phyloP scores from a whole-genome alignment of 2,888 invertebrate species.

The Tromatobia lineatoria region DNA sequence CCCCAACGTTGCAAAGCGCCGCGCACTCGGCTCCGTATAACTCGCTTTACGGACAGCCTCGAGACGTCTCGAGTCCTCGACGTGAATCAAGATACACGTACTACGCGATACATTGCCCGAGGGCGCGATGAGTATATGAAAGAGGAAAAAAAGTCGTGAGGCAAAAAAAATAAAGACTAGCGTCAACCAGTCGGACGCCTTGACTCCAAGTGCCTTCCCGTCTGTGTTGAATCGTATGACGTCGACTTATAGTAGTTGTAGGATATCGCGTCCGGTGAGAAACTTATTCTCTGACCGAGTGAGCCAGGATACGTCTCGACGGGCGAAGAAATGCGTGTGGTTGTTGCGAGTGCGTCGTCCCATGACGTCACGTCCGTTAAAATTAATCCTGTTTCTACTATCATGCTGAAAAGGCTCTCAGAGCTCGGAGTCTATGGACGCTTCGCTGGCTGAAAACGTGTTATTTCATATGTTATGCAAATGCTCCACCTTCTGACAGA shows the following conservation, averaged over 20 bases:
- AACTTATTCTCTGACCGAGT: slow-evolving; percentile 24
- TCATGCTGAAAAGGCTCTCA: background rate
- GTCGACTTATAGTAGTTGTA: background rate
- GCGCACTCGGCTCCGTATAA: background rate
- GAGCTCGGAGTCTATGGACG: background rate
- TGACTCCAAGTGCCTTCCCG: background rate
- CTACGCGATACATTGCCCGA: background rate
- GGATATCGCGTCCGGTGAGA: slow-evolving; percentile 45
- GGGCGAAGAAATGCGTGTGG: slow-evolving; percentile 32
- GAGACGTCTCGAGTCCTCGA: slow-evolving; percentile 51
- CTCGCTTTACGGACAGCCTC: slow-evolving; percentile 19
- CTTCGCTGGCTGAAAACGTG: slow-evolving; percentile 28
- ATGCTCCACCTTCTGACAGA: background rate
- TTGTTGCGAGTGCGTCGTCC: slow-evolving; percentile 44
- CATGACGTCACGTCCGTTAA: slow-evolving; percentile 60
- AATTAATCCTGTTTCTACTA: slow-evolving; percentile 36
- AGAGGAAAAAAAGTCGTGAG: slow-evolving; percentile 9
- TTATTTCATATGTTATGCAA: slow-evolving; percentile 55
- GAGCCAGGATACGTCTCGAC: slow-evolving; percentile 5
- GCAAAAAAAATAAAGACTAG: background rate
- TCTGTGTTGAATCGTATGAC: slow-evolving; percentile 17
- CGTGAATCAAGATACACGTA: slow-evolving; percentile 20
- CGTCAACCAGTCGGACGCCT: slow-evolving; percentile 21
- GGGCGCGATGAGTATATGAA: background rate
- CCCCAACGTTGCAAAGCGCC: background rate